Evolutionary conservation across 2,888 invertebrate species (phyloP), one percentile per base, ranked within the genome.

Genomic region (Acanthosepion esculentum): DNA sequence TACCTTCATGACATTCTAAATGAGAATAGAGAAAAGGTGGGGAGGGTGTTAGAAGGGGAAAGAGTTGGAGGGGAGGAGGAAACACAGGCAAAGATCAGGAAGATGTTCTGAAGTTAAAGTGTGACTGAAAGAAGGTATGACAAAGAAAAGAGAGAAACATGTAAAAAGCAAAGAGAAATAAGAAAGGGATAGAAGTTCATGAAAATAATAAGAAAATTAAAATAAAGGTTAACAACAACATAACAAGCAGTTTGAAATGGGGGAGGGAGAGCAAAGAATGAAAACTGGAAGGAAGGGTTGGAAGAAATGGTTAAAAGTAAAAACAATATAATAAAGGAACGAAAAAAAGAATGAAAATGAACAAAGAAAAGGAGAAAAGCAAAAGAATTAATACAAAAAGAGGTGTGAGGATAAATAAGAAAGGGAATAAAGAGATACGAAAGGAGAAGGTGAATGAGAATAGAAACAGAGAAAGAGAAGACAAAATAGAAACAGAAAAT

Each of bases 1-100:
- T 33, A 78, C 78, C 78, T 78, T 78, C 78, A 78, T 78, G 78
- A 78, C 78, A 78, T 78, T 59, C 59, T 59, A 59, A 59, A 59
- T n/a, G 78, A 78, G n/a, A 33, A 78, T n/a, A 78, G n/a, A 33
- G 78, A n/a, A n/a, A n/a, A n/a, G n/a, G n/a, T 78, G n/a, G 78
- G 15, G 78, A 33, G n/a, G 12, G 3, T n/a, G n/a, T n/a, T 15
- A 8, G 10, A 5, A n/a, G n/a, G 15, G 12, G 29, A 8, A 10
- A 29, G 10, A 10, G 29, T 26, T 4, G 26, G 26, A 29, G 26
- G 26, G 64, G n/a, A 18, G 78, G 12, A 10, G 12, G 78, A n/a
- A 6, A n/a, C 20, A 59, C 5, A 59, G 59, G 55, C 0, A 33
- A n/a, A 78, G 78, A 78, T 78, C 78, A n/a, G 78, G 78, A 78